Conservation (phyloP, 2,888 invertebrate genomes). For the Chymomyza amoena region DNA sequence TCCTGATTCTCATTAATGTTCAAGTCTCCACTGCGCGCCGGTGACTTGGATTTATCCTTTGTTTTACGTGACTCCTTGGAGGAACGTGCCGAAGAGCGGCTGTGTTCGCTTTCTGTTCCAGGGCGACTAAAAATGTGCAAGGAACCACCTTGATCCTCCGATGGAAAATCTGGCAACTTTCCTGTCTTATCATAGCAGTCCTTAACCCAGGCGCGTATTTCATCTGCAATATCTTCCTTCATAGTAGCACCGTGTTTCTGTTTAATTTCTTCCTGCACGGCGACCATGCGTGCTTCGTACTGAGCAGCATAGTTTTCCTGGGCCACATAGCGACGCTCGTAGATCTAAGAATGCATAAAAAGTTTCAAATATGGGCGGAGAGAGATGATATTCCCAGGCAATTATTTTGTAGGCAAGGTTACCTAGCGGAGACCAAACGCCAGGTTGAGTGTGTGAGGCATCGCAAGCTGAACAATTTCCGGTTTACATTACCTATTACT, state of each 20-base stretch:
- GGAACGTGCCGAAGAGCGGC: constrained; percentile 87
- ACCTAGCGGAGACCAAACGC: too few species aligned
- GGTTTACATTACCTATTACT: too few species aligned
- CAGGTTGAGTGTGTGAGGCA: too few species aligned
- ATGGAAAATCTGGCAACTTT: constrained; percentile 94
- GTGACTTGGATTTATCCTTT: constrained; percentile 85
- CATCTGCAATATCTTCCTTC: constrained; percentile 91
- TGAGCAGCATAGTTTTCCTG: constrained; percentile 85
- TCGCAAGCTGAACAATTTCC: too few species aligned
- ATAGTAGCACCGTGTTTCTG: constrained; percentile 87
- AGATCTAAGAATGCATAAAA: constrained; percentile 26
- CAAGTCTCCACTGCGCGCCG: constrained; percentile 77
- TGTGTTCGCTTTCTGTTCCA: constrained; percentile 88
- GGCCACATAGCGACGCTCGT: constrained; percentile 82
- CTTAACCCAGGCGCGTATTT: constrained; percentile 92
- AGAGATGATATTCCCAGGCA: too few species aligned
- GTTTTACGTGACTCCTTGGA: constrained; percentile 90
- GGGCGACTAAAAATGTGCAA: constrained; percentile 89
- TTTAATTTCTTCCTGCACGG: constrained; percentile 83
- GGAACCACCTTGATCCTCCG: constrained; percentile 94
- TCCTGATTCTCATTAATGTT: constrained; percentile 84
- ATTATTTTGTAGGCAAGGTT: too few species aligned
- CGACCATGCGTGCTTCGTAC: constrained; percentile 84
- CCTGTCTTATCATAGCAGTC: constrained; percentile 90
- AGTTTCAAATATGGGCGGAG: too few species aligned